Evolutionary conservation across 2,888 invertebrate species (phyloP), one percentile per base, ranked within the genome.

Genomic region (Drosophila incognita): DNA sequence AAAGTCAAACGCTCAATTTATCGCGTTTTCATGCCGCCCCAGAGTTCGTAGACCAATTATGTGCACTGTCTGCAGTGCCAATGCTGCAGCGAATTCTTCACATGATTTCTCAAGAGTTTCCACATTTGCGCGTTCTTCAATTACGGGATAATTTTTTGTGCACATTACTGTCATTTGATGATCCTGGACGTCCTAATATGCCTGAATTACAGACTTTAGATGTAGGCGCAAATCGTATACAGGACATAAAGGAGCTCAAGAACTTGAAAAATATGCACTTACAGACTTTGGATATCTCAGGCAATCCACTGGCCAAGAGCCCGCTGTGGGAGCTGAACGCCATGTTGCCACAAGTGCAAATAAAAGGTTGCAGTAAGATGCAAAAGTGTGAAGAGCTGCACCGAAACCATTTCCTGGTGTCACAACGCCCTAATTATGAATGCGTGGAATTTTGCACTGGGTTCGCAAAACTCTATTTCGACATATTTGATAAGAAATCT

Each of bases 121-220:
- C 40, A 15, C 13, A 29, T 15, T 40, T 56, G 15, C 56, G 29
- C 13, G 29, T 29, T 40, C 29, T 56, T 2, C n/a, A 35, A 29
- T 40, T 56, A 8, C 13, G n/a, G 2, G 29, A 40, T n/a, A 15
- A 56, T 29, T 56, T 56, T 18, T 38, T 38, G 38, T 54, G 54
- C 0, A 38, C 7, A n/a, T 11, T 36, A 15, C 53, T 18, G 7
- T 35, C 35, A 35, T 53, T 53, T 54, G 6, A 27, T 11, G 27
- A 18, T 11, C 15, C 35, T 53, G 21, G 18, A 36, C 11, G 8
- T 35, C n/a, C 13, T 15, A 35, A 53, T 15, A 15, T 53, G 52
- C 52, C 35, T 35, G 35, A 15, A 33, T 21, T 54, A n/a, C n/a
- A 38, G 13, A n/a, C 24, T 10, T 7, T 54, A 27, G 27, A 38